A percentile compares a stretch with the other conserved stretches of the same genome.
phyloP scores from a whole-genome alignment of 2,113 vertebrate genomes.

The Chloebia gouldiae region DNA sequence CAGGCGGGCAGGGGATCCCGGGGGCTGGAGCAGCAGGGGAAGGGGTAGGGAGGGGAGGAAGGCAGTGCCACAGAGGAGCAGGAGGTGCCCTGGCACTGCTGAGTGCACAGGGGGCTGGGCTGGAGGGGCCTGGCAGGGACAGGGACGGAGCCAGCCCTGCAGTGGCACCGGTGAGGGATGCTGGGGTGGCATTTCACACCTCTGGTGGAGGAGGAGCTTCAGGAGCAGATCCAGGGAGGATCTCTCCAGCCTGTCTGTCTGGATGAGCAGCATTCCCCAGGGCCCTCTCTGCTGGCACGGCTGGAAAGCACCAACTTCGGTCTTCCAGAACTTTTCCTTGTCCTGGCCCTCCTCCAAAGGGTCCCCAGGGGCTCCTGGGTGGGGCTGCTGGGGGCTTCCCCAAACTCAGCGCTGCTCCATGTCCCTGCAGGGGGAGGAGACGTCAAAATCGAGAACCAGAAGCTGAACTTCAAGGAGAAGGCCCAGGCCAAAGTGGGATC shows the following conservation, averaged over 20 bases:
- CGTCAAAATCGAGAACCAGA: constrained; percentile 89
- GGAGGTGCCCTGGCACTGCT: background rate
- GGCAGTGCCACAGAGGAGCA: background rate
- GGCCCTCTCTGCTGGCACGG: fast-evolving
- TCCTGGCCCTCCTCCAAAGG: background rate
- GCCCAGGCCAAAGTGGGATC: constrained; percentile 89
- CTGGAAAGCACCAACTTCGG: background rate
- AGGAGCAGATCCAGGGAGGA: background rate
- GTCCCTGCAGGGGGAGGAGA: constrained; percentile 83
- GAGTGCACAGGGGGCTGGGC: background rate
- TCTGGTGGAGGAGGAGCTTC: background rate
- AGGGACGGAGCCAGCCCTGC: background rate
- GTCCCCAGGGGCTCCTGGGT: fast-evolving
- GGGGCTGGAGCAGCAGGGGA: no score
- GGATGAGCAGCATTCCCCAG: background rate
- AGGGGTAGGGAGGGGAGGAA: no score
- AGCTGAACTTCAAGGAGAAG: constrained; percentile 89
- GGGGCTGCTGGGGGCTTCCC: background rate
- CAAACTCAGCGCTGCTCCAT: background rate
- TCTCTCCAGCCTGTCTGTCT: background rate
- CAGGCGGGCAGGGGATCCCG: no score
- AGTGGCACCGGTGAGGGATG: fast-evolving
- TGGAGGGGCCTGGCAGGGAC: background rate
- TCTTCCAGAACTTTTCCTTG: background rate
- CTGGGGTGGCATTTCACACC: background rate